Conservation (phyloP, 1,140 invertebrate genomes). For the Zophobas morio region DNA sequence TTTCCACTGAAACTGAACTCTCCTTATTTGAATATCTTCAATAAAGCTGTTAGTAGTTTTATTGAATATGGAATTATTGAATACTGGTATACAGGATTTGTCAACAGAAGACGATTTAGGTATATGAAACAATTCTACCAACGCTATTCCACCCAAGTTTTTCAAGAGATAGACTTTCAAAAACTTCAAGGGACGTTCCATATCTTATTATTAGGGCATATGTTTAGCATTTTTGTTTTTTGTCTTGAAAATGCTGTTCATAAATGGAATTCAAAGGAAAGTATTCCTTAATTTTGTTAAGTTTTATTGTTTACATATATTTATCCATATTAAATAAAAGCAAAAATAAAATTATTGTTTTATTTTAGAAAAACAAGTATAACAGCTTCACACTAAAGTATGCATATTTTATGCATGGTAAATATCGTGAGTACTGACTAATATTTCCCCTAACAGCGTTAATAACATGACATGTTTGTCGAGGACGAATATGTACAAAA, state of each 20-base stretch:
- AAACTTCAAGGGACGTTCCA: constrained; percentile 42
- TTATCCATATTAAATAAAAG: too few species aligned
- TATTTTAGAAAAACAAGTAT: too few species aligned
- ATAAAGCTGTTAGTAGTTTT: constrained; percentile 1
- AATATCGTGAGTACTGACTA: too few species aligned
- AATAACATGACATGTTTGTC: too few species aligned
- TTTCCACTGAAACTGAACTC: constrained; percentile 21
- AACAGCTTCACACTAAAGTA: too few species aligned
- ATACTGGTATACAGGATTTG: constrained; percentile 22
- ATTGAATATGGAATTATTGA: constrained; percentile 32
- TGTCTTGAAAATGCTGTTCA: neutral
- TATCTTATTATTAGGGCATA: constrained; percentile 7
- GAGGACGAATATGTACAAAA: too few species aligned
- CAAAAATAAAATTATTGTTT: too few species aligned
- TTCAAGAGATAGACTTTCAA: constrained; percentile 17
- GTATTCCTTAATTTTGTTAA: neutral
- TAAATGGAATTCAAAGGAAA: neutral
- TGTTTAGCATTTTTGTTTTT: neutral
- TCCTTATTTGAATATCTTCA: constrained; percentile 5
- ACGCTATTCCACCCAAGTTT: neutral
- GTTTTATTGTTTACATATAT: too few species aligned
- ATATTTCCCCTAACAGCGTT: too few species aligned
- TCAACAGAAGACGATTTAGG: neutral
- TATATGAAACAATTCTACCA: constrained; percentile 7
- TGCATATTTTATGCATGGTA: too few species aligned